Percentiles rank a stretch among this genome's conserved stretches.
These are phyloP conservation scores for Nasua narica DNA, from an alignment of 2,797 vertebrate genomes.

Conservation along the genomic window DNA sequence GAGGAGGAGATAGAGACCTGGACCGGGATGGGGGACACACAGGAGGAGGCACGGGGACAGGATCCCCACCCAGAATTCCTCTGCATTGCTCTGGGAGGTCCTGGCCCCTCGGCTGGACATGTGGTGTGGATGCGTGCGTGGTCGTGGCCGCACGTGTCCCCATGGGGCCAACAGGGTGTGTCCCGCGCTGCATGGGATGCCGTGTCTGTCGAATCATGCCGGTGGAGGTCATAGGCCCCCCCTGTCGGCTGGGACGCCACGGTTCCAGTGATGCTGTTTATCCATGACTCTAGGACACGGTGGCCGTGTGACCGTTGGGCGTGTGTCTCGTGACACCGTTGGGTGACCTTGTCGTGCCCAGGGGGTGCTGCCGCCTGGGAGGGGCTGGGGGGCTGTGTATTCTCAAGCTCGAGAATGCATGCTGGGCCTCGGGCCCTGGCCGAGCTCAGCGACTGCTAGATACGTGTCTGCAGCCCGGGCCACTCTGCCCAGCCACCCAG, in stretches of 20 bases:
- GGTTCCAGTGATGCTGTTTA: neutral
- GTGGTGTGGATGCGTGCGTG: neutral
- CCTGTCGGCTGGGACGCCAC: accelerated
- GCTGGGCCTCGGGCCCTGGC: neutral
- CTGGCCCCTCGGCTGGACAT: too few relatives aligned
- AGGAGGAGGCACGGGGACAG: too few relatives aligned
- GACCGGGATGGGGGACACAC: accelerated
- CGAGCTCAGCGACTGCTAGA: neutral
- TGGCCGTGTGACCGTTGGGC: neutral
- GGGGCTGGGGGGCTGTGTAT: neutral
- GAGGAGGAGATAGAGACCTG: neutral
- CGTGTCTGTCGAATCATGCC: neutral
- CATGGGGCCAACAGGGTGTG: neutral
- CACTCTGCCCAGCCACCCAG: neutral
- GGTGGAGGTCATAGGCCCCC: neutral
- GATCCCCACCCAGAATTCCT: neutral
- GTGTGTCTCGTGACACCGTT: neutral
- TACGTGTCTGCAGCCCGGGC: neutral
- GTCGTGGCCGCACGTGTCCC: accelerated
- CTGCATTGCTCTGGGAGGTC: neutral
- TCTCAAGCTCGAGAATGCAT: neutral
- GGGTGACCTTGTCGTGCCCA: neutral
- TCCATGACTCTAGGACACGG: neutral
- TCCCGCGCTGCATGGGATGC: neutral
- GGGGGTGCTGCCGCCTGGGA: neutral